A percentile compares a stretch with the other conserved stretches of the same genome.
These are phyloP conservation scores for Pangasius krempfi DNA, from an alignment of 2,797 vertebrate species.

Conservation along the genomic window DNA sequence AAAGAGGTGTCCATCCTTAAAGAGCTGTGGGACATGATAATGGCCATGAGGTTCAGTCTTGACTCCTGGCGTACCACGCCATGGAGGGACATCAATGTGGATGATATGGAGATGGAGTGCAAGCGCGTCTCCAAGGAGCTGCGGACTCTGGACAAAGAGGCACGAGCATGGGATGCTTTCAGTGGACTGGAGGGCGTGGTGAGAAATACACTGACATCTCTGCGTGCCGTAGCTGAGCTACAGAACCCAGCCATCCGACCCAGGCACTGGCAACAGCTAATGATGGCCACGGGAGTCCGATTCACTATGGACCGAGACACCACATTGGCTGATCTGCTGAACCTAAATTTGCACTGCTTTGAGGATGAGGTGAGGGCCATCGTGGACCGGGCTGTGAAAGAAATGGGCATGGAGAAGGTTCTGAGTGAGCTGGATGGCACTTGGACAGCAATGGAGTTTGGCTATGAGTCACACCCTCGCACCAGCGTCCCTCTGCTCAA, in stretches of 20 bases:
- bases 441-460: conserved; percentile 89
- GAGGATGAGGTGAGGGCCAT: conserved; percentile 90
- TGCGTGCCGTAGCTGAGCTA: conserved; percentile 88
- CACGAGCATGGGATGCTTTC: conserved; percentile 89
- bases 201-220: conserved; percentile 84
- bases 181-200: conserved; percentile 83
- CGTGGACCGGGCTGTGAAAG: conserved; percentile 91
- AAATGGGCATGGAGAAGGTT: conserved; percentile 95
- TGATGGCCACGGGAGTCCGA: conserved; percentile 82
- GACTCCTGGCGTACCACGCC: conserved; percentile 82
- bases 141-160: conserved; percentile 86
- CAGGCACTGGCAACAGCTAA: conserved; percentile 91
- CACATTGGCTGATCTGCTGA: conserved; percentile 85
- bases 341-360: conserved; percentile 87
- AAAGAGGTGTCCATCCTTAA: conserved; percentile 87
- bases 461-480: conserved; percentile 83
- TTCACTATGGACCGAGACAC: conserved; percentile 86
- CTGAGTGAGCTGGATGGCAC: conserved; percentile 86
- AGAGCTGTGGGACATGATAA: conserved; percentile 91
- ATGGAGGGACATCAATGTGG: conserved; percentile 88
- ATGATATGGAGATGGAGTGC: conserved; percentile 90
- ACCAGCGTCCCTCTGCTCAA: conserved; percentile 80
- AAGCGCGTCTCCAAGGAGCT: conserved; percentile 86
- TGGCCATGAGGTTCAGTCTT: conserved; percentile 81
- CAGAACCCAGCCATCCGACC: conserved; percentile 89